Percentiles rank a stretch among this genome's conserved stretches.
These are phyloP conservation scores for Rhynchomys soricoides DNA, from an alignment of 2,113 vertebrate species.

Conservation along the genomic window DNA sequence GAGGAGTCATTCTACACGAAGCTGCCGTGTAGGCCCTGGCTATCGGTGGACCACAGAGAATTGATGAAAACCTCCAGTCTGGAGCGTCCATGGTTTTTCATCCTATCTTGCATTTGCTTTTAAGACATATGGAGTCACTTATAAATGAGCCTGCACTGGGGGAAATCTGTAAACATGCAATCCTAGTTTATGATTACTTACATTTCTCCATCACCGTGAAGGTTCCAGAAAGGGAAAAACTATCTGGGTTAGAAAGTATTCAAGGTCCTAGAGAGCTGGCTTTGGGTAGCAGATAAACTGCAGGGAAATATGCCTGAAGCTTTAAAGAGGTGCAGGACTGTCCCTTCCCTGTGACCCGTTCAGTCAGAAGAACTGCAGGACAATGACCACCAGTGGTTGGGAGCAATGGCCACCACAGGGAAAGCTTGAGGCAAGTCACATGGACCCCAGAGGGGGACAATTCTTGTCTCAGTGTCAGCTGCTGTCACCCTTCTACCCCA, in stretches of 20 bases:
- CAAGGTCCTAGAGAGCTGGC: not conserved
- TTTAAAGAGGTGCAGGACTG: not conserved
- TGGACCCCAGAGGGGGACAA: rapidly evolving
- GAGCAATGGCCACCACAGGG: rapidly evolving
- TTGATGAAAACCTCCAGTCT: not conserved
- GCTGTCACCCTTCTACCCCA: not conserved
- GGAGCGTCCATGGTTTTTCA: not conserved
- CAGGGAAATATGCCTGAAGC: not conserved
- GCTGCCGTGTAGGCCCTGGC: not conserved
- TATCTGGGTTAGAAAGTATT: not conserved
- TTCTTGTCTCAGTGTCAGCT: rapidly evolving
- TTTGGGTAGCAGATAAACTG: not conserved
- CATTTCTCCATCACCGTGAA: not conserved
- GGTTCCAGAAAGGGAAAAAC: not conserved
- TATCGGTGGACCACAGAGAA: rapidly evolving
- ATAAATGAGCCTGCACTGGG: not conserved
- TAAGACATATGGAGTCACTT: not conserved
- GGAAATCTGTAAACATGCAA: not conserved
- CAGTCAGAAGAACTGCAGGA: too few relatives aligned
- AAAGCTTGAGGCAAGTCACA: not conserved
- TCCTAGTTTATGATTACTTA: not conserved
- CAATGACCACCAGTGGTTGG: not conserved
- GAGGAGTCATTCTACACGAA: not conserved
- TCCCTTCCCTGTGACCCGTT: rapidly evolving
- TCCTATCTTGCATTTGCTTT: not conserved